These are phyloP conservation scores for Pocota personata DNA, from an alignment of 2,888 invertebrate species.

Conservation along the genomic window DNA sequence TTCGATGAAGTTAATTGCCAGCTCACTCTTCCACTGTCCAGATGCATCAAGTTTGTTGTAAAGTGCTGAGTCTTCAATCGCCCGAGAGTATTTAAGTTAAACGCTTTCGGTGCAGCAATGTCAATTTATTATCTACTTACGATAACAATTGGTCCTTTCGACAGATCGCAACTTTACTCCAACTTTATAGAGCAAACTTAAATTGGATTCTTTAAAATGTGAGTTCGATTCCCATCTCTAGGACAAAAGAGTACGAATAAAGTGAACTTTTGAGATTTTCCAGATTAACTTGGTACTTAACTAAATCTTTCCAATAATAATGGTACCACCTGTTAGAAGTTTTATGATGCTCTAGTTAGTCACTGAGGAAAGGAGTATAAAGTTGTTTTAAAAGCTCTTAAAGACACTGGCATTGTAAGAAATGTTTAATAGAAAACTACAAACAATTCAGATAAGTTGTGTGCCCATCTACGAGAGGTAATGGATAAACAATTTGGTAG, in stretches of 20 bases:
- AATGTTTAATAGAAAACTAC: no score
- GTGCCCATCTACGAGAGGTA: no score
- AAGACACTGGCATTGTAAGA: background rate
- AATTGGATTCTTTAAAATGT: constrained; percentile 23
- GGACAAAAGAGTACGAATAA: background rate
- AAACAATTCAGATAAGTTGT: no score
- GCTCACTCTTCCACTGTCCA: background rate
- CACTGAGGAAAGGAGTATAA: background rate
- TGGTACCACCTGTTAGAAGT: background rate
- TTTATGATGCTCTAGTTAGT: background rate
- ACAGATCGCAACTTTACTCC: constrained; percentile 10
- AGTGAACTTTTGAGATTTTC: background rate
- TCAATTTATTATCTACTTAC: constrained; percentile 19
- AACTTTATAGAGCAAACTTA: constrained; percentile 22
- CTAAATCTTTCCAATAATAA: constrained; percentile 3
- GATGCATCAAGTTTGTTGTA: constrained; percentile 14
- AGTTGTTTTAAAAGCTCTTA: background rate
- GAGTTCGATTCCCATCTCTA: constrained; percentile 5
- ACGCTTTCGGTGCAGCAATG: background rate
- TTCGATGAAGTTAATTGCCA: background rate
- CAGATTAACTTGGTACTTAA: background rate
- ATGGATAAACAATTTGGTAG: no score
- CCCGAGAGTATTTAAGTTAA: background rate
- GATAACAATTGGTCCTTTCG: constrained; percentile 7
- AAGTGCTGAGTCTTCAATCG: constrained; percentile 4